Evolutionary conservation across 2,797 vertebrate genomes (phyloP).

Genomic region (Molossus molossus): DNA sequence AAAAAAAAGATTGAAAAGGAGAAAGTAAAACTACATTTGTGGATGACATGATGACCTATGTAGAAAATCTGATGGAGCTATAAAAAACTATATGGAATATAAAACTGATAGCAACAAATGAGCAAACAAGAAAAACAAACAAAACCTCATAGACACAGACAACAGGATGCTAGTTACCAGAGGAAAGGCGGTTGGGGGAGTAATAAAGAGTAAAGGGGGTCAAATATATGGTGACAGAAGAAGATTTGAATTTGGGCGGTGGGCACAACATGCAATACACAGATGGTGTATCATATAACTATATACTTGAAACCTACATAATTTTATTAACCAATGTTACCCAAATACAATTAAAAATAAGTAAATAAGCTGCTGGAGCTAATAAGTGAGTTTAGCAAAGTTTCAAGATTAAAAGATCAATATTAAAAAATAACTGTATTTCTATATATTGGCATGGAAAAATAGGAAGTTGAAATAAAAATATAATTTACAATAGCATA

Average conservation of each 20-base stretch:
- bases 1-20: neutral
- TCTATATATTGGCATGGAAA: neutral
- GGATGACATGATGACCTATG: neutral
- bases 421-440: neutral
- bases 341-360: neutral
- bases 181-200: neutral
- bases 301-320: neutral
- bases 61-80: slow-evolving; percentile 9
- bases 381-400: neutral
- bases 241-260: neutral
- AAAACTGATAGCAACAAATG: neutral
- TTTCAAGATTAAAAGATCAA: neutral
- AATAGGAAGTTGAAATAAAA: slow-evolving; percentile 52
- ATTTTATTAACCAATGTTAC: neutral
- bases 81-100: neutral
- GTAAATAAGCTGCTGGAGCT: neutral
- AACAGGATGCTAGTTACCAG: neutral
- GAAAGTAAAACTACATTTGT: slow-evolving; percentile 1
- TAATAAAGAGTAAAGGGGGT: neutral
- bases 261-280: neutral
- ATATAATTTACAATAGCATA: slow-evolving; percentile 29
- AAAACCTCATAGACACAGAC: neutral
- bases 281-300: neutral
- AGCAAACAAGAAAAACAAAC: neutral
- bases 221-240: neutral